phyloP scores from a whole-genome alignment of 2,797 vertebrate species.

The Alca torda region DNA sequence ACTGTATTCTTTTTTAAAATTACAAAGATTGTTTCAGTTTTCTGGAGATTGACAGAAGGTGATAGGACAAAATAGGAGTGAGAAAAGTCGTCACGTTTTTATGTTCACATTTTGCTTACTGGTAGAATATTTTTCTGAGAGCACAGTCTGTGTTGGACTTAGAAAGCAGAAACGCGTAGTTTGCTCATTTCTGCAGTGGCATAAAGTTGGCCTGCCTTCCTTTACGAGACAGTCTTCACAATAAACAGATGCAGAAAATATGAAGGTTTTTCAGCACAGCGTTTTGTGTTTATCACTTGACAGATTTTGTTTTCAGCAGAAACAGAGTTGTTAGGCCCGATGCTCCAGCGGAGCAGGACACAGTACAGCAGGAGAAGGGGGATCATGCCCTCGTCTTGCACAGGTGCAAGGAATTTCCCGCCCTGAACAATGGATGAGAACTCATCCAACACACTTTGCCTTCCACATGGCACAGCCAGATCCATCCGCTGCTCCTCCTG shows the following conservation, averaged over 20 bases:
- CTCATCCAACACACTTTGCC: background rate
- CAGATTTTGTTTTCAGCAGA: background rate
- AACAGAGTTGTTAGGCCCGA: background rate
- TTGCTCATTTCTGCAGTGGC: background rate
- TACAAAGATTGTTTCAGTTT: background rate
- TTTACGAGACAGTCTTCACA: background rate
- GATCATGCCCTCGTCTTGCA: background rate
- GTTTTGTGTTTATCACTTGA: background rate
- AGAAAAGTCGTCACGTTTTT: background rate
- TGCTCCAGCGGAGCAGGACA: background rate
- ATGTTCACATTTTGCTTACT: background rate
- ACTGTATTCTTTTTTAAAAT: background rate
- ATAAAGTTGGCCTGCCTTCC: background rate
- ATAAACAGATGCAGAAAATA: background rate
- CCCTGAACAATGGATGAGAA: background rate
- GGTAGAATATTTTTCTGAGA: background rate
- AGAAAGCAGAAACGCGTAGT: background rate
- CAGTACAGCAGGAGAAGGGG: background rate
- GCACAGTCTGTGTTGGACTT: background rate
- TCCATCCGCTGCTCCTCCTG: background rate
- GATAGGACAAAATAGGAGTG: background rate
- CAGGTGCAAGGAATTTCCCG: background rate
- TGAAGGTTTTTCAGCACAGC: background rate
- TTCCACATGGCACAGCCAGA: rapidly evolving
- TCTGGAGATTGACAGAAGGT: background rate